These are phyloP conservation scores for Hylaea fasciaria DNA, from an alignment of 2,888 invertebrate species.

Conservation along the genomic window DNA sequence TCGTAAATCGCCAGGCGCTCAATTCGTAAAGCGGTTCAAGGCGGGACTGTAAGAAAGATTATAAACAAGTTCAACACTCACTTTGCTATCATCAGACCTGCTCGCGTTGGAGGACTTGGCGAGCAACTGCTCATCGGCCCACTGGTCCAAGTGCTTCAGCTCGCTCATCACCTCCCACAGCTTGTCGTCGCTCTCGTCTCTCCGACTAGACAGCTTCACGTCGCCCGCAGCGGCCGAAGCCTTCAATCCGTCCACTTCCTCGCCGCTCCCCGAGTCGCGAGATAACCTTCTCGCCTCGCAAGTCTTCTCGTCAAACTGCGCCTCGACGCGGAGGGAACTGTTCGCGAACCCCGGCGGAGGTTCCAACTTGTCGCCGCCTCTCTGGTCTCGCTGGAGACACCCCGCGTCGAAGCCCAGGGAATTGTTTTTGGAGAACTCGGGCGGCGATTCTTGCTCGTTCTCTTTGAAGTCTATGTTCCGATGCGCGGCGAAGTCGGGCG, in stretches of 20 bases:
- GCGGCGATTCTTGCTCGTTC: slow-evolving; percentile 61
- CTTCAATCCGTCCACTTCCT: slow-evolving; percentile 62
- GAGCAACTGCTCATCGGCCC: slow-evolving; percentile 76
- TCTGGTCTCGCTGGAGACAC: slow-evolving; percentile 21
- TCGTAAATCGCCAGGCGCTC: no score
- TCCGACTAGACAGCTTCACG: slow-evolving; percentile 60
- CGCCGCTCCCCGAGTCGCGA: slow-evolving; percentile 46
- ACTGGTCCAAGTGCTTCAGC: slow-evolving; percentile 71
- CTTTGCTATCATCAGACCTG: slow-evolving; percentile 75
- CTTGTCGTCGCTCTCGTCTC: slow-evolving; percentile 61
- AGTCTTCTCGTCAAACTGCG: no score
- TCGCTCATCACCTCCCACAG: slow-evolving; percentile 78
- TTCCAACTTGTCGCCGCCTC: no score
- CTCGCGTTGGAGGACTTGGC: slow-evolving; percentile 58
- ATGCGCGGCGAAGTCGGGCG: slow-evolving; percentile 62
- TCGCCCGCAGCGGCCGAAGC: slow-evolving; percentile 54
- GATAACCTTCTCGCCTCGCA: slow-evolving; percentile 62
- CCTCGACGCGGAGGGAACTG: slow-evolving; percentile 63
- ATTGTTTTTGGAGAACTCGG: slow-evolving; percentile 70
- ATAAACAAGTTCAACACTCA: slow-evolving; percentile 40
- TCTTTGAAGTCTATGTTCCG: slow-evolving; percentile 73
- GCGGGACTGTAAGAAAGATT: no score
- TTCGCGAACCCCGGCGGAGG: no score
- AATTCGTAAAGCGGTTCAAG: no score
- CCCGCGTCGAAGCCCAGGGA: slow-evolving; percentile 64